Evolutionary conservation across 1,140 invertebrate genomes (phyloP), one percentile per base, ranked within the genome.

Genomic region (Panulirus ornatus): DNA sequence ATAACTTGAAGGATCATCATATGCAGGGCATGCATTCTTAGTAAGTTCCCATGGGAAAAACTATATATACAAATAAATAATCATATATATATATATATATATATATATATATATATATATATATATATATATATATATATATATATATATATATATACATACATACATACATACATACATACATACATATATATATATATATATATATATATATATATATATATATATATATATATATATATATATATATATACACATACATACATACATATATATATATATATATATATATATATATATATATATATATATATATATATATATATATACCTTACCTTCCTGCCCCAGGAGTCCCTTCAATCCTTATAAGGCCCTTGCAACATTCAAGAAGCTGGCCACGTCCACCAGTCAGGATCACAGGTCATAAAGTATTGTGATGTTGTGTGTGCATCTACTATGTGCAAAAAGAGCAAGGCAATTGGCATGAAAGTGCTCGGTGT

Each of bases 221-320:
- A 58, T 82, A 58, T 82, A 58, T 82, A 58, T 82, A 58, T 82
- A 58, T 82, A 58, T 82, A 58, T 82, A 58, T 82, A 58, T 82
- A 58, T 58, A 58, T 82, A 58, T 82, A 58, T 82, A 58, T 82
- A 58, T 82, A 58, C 58, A 58, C 58, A 58, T 58, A 58, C 58
- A 82, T 82, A 82, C 58, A 82, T 82, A 82, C 58, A 82, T 82
- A 82, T 82, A 82, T 82, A 82, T 82, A 58, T 82, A 58, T 81
- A 51, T 81, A 54, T 82, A 27, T 82, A 8, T 82, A 54, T 82
- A 82, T 82, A 54, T 58, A 30, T 82, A 54, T 54, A 82, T 58
- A 58, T 58, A 58, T 58, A 30, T 58, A 34, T 8, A 30, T 58
- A 58, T 82, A 58, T 82, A 58, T 82, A 58, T 83, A 63, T 63